Base-by-base conservation (phyloP, 1,140 invertebrate genomes). In the Drosophila eugracilis region DNA sequence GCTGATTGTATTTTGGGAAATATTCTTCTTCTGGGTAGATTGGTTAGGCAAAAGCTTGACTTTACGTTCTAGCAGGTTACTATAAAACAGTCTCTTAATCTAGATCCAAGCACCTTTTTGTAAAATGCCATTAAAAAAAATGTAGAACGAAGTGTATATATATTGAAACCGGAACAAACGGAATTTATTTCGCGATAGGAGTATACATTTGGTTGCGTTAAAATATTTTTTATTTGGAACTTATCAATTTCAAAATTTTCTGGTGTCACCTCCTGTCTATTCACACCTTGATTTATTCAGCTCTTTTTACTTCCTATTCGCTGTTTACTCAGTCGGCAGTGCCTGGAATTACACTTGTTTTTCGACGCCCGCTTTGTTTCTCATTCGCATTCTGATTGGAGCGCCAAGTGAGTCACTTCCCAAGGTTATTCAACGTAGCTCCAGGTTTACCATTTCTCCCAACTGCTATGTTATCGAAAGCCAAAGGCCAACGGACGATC, bases 401-500 rank as follows among this genome's bases (percentile, higher is more conserved):
- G 22, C n/a, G 19, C 30, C 30, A 74, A 74, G 34, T 75, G 70
- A 75, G 70, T 75, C 71, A 75, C 59, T 75, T 12, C 41, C 72
- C 71, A 75, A 75, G 71, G 71, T 75, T 75, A 65, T 50, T 74
- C 58, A 54, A 63, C 70, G 50, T 19, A 65, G 41, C 60, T 57
- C 55, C 26, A 26, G n/a, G 24, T 50, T 34, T 49, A 36, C 49
- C 21, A 36, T 34, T 62, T 60, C 21, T 24, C 53, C 30, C 52
- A 12, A 54, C 47, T 71, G 37, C 12, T 22, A 6, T 1, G 1
- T 12, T 42, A 34, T 32, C 34, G 53, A 24, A 15, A n/a, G 37
- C 39, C 30, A 73, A 62, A 75, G 71, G 71, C 70, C 70, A 75
- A 75, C 49, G 71, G n/a, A 75, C 70, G 71, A 75, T 75, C 70